Evolutionary conservation across 2,888 invertebrate genomes (phyloP), one percentile per base, ranked within the genome.

Genomic region (Parelbella ahira): DNA sequence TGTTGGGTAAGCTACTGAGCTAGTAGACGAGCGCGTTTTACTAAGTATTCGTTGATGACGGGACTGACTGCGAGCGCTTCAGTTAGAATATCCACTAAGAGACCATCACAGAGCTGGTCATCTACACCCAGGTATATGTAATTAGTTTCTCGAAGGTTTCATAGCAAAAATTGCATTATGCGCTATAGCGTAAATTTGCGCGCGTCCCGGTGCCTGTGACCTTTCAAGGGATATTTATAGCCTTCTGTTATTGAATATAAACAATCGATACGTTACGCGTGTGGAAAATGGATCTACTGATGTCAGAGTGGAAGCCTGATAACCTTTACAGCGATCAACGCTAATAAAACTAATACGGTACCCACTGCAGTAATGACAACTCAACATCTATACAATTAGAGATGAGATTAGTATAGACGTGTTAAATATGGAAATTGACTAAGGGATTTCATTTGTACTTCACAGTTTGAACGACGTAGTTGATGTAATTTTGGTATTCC

Each of bases 61-160:
- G 88, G 88, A 54, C 70, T 88, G 53, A 74, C 63, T 53, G 88
- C 86, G 51, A 83, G 72, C 66, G 88, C 88, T 56, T 74, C 82
- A 45, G 76, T 88, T 57, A 74, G 75, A 64, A 82, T 88, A 56
- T 71, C 66, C 38, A 80, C 78, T 7, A 79, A 73, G 64, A 81
- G 66, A 48, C 65, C 67, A 51, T 53, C 59, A 44, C 61, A 68
- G 48, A n/a, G n/a, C n/a, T n/a, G n/a, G n/a, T n/a, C n/a, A n/a
- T n/a, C n/a, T n/a, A n/a, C n/a, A n/a, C n/a, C 48, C 56, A 75
- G 81, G 82, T 83, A 76, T 41, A 32, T 33, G n/a, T n/a, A n/a
- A n/a, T n/a, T 37, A 8, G n/a, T 7, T 3, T 4, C 7, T 8
- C 0, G 2, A 28, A n/a, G 1, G 12, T n/a, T 9, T 23, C 33